A percentile compares a stretch with the other conserved stretches of the same genome.
These are phyloP conservation scores for Macaca nemestrina DNA, from an alignment of 2,113 vertebrate genomes.

Conservation along the genomic window DNA sequence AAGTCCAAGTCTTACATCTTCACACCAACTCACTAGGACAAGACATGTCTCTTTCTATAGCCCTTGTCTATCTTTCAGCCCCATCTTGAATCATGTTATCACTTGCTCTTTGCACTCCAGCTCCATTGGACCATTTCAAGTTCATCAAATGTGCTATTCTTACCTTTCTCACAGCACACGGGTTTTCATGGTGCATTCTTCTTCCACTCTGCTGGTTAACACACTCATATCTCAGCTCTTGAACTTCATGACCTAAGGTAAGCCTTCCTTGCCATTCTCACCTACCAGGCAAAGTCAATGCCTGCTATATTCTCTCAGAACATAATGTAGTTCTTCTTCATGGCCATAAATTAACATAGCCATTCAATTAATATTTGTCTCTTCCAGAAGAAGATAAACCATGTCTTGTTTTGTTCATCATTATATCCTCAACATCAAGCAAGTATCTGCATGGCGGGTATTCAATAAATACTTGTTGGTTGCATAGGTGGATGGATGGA, in stretches of 20 bases:
- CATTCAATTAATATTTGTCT: not conserved
- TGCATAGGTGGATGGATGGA: not conserved
- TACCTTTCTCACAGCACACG: not conserved
- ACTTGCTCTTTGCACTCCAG: not conserved
- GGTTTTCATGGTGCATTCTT: not conserved
- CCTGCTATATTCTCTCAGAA: not conserved
- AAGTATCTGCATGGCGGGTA: not conserved
- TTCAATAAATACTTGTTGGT: constrained; percentile 17
- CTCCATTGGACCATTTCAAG: not conserved
- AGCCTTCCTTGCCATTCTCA: not conserved
- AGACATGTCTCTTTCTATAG: not conserved
- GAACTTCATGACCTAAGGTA: not conserved
- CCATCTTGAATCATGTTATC: not conserved
- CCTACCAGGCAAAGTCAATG: not conserved
- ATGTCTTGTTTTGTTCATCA: not conserved
- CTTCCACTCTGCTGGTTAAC: not conserved
- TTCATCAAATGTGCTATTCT: not conserved
- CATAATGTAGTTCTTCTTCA: not conserved
- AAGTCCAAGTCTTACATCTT: not conserved
- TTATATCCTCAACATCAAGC: not conserved
- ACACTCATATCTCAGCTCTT: constrained; percentile 5
- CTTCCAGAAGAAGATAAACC: constrained; percentile 8
- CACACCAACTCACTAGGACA: not conserved
- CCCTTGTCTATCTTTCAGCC: not conserved
- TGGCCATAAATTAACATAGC: not conserved